Evolutionary conservation across 2,797 vertebrate species (phyloP).

Genomic region (Ctenopoma kingsleyae): DNA sequence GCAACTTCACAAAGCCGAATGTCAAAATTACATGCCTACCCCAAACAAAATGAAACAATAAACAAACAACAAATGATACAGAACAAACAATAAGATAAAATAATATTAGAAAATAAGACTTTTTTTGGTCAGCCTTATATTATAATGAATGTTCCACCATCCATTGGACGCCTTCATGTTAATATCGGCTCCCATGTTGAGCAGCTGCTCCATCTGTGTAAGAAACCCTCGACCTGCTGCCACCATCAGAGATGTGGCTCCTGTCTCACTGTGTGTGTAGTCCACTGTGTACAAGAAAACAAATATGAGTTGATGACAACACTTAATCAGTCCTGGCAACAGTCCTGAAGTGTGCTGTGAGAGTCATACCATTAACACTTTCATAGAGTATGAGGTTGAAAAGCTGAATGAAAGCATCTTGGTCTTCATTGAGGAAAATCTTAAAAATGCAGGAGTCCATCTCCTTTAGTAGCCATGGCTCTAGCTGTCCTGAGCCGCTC

Average conservation of each 20-base stretch:
- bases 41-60: too few relatives aligned
- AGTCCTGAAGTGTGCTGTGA: too few relatives aligned
- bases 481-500: slow-evolving; percentile 85
- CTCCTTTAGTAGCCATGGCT: slow-evolving; percentile 91
- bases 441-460: slow-evolving; percentile 94
- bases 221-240: slow-evolving; percentile 92
- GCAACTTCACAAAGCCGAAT: neutral
- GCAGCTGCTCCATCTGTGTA: slow-evolving; percentile 90
- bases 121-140: neutral
- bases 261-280: slow-evolving; percentile 93
- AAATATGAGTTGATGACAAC: neutral
- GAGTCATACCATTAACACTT: slow-evolving; percentile 89
- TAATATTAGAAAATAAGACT: neutral
- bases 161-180: slow-evolving; percentile 91
- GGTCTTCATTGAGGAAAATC: slow-evolving; percentile 90
- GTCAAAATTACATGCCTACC: neutral
- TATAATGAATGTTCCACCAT: slow-evolving; percentile 85
- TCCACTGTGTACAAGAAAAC: slow-evolving; percentile 84
- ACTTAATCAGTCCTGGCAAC: neutral
- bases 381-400: slow-evolving; percentile 94
- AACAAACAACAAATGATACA: too few relatives aligned
- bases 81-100: too few relatives aligned
- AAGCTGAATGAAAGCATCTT: slow-evolving; percentile 91
- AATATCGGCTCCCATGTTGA: slow-evolving; percentile 91
- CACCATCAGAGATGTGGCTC: slow-evolving; percentile 92